Base-by-base conservation (phyloP, 2,797 vertebrate species). In the Echeneis naucrates region DNA sequence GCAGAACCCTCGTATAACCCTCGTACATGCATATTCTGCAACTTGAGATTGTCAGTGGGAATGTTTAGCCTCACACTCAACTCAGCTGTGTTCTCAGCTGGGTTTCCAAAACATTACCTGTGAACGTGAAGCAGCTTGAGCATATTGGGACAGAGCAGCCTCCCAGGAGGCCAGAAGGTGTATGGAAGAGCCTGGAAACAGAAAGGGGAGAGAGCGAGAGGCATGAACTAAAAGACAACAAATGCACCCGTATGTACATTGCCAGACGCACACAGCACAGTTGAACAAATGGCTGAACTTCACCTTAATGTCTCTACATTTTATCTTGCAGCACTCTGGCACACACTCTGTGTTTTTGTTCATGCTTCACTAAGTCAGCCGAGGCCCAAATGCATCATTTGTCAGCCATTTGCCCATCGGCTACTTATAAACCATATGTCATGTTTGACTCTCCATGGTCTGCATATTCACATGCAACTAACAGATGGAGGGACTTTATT, bases 371-470 rank as follows among this genome's bases (percentile, higher is more conserved):
- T 40, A 27, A 66, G 33, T 75, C 63, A 44, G 50, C 57, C 33
- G 12, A 30, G 50, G 58, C 47, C n/a, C 37, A 56, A 58, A 58
- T 35, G 56, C 27, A 53, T 30, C 59, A 54, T 78, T 79, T 79
- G 62, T 81, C 68, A 75, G 55, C 30, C 53, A 51, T 80, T 75
- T 77, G 37, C 66, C 76, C 76, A 44, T 52, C 65, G 74, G 70
- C 74, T 75, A 63, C 72, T 47, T 47, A 67, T 60, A 65, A 58
- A 64, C 61, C 79, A 78, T 81, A 82, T 76, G 78, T 65, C 24
- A 19, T 27, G 60, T 44, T 23, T 35, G 65, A 54, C 57, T 63
- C 74, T 61, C 35, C 24, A 17, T 27, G 8, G 21, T 59, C 33
- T 48, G 45, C 54, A 21, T 60, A 60, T 50, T 60, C 5, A 4